phyloP scores from a whole-genome alignment of 2,888 invertebrate genomes.

The Tholera decimalis region DNA sequence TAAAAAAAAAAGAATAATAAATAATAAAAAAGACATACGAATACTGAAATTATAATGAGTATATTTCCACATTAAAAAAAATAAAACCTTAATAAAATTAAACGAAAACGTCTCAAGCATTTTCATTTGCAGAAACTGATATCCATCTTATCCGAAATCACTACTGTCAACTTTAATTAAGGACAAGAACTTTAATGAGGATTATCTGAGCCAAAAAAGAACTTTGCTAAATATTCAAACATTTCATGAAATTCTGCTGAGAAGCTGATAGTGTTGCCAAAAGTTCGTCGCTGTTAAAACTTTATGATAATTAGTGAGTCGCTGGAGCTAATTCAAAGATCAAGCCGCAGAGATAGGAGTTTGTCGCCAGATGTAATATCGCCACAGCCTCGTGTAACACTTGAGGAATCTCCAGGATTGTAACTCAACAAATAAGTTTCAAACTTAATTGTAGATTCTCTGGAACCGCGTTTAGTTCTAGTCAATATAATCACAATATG shows the following conservation, averaged over 20 bases:
- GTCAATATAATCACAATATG: constrained; percentile 51
- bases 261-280: constrained; percentile 81
- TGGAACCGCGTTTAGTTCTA: constrained; percentile 54
- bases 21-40: no score
- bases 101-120: constrained; percentile 14
- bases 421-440: constrained; percentile 69
- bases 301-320: constrained; percentile 85
- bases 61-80: no score
- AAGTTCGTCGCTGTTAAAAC: constrained; percentile 80
- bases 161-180: constrained; percentile 51
- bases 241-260: constrained; percentile 70
- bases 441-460: constrained; percentile 66
- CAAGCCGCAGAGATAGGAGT: constrained; percentile 75
- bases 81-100: constrained; percentile 16
- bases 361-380: constrained; percentile 71
- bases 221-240: constrained; percentile 73
- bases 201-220: constrained; percentile 65
- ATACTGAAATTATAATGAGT: no score
- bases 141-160: constrained; percentile 25
- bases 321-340: constrained; percentile 83
- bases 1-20: no score
- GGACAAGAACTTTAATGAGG: constrained; percentile 53
- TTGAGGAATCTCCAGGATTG: constrained; percentile 55
- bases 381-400: constrained; percentile 57
- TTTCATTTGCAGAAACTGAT: constrained; percentile 17